phyloP scores from a whole-genome alignment of 2,113 vertebrate genomes.

The Lamprologus tigripictilis region DNA sequence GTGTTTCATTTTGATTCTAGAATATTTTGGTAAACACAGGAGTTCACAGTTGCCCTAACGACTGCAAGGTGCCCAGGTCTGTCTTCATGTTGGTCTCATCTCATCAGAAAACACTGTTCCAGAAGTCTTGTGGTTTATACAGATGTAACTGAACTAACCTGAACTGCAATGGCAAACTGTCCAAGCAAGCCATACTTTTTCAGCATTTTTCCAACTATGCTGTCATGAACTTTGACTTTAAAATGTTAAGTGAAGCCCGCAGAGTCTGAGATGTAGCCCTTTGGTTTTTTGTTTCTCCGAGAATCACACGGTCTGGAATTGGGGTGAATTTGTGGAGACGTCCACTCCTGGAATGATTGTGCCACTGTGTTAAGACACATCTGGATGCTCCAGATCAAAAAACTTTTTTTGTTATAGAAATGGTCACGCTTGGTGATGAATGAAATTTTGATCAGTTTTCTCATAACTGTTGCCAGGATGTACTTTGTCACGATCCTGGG shows the following conservation, averaged over 20 bases:
- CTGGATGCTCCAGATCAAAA: neutral
- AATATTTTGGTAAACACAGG: neutral
- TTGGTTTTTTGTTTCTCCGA: neutral
- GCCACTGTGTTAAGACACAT: neutral
- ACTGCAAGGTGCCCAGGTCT: neutral
- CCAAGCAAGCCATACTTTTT: neutral
- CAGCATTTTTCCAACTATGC: neutral
- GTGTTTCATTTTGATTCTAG: neutral
- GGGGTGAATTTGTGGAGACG: neutral
- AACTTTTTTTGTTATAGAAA: neutral
- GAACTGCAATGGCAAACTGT: neutral
- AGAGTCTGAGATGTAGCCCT: neutral
- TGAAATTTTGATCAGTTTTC: neutral
- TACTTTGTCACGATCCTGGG: neutral
- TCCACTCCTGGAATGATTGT: neutral
- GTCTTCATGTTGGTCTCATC: neutral
- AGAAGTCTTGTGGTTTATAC: neutral
- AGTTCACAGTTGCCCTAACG: neutral
- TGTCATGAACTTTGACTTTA: neutral
- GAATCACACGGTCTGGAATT: neutral
- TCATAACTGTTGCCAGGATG: neutral
- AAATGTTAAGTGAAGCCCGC: neutral
- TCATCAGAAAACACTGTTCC: neutral
- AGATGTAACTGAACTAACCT: neutral
- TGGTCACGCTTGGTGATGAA: rapidly evolving